A percentile compares a stretch with the other conserved stretches of the same genome.
phyloP scores from a whole-genome alignment of 2,888 invertebrate genomes.

The Ischnura elegans region DNA sequence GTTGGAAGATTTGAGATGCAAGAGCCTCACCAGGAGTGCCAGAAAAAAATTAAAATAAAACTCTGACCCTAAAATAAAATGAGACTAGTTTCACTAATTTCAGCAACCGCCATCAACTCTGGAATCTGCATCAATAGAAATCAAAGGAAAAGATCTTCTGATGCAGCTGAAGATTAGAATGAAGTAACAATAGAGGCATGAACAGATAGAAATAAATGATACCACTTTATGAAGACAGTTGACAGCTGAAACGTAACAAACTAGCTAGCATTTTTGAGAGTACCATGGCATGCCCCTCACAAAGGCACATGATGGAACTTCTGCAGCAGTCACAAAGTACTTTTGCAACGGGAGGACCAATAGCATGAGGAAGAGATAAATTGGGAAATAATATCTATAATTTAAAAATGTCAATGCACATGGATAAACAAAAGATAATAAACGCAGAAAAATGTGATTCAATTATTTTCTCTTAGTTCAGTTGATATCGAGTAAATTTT shows the following conservation, averaged over 20 bases:
- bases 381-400: neutral
- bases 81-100: no score
- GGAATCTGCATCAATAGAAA: constrained; percentile 48
- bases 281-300: neutral
- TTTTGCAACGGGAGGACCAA: neutral
- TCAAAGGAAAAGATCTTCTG: neutral
- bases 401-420: neutral
- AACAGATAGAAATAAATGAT: neutral
- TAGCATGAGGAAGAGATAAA: neutral
- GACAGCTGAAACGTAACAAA: neutral
- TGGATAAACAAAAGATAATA: neutral
- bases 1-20: neutral
- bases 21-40: neutral
- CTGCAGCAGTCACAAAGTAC: neutral
- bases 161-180: constrained; percentile 16
- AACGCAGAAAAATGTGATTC: neutral
- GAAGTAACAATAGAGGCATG: neutral
- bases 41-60: constrained; percentile 12
- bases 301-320: neutral
- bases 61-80: neutral
- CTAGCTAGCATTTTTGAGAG: neutral
- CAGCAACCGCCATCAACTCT: constrained; percentile 31
- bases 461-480: no score
- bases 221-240: neutral
- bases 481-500: no score